Base-by-base conservation (phyloP, 2,888 invertebrate genomes). In the Cheilosia vernalis region DNA sequence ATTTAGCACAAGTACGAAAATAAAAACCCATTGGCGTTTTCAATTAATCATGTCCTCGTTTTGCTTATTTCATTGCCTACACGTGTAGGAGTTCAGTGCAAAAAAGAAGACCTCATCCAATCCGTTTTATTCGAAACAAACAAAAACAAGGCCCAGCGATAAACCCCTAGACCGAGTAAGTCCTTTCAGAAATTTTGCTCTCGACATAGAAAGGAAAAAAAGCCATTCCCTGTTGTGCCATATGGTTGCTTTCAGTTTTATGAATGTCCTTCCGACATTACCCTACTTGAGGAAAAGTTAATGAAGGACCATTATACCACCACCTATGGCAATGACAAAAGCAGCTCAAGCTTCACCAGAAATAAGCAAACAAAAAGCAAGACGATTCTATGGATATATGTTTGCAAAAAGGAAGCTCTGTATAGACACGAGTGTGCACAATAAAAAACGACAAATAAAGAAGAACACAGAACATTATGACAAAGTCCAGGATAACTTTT, bases 281-380 rank as follows among this genome's bases (percentile, higher is more conserved):
- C 33, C 56, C 55, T 27, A 55, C 47, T 61, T 61, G 69, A 19
- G 30, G 15, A 55, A 77, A 77, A 77, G 44, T 77, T 77, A 77
- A 77, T 69, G 77, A 53, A 77, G 47, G 67, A 69, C 77, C 69
- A 69, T 61, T 33, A 49, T 49, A 58, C 58, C 33, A 58, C 67
- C 66, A 67, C 66, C 76, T 44, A 76, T 30, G 60, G n/a, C 64
- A 56, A 56, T 24, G 73, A 55, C 73, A 53, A 58, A 42, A 47
- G 17, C 47, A 56, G 30, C 44, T 56, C 47, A 66, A 56, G 64
- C 37, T 37, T 37, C 13, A 47, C 19, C 56, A 27, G 49, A 58
- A 70, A 49, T 40, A 13, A 24, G n/a, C n/a, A n/a, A n/a, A n/a
- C n/a, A 53, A 19, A 51, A 51, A 21, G 24, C 19, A 21, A 3